Conservation (phyloP, 2,797 vertebrate species). For the Lateolabrax maculatus region DNA sequence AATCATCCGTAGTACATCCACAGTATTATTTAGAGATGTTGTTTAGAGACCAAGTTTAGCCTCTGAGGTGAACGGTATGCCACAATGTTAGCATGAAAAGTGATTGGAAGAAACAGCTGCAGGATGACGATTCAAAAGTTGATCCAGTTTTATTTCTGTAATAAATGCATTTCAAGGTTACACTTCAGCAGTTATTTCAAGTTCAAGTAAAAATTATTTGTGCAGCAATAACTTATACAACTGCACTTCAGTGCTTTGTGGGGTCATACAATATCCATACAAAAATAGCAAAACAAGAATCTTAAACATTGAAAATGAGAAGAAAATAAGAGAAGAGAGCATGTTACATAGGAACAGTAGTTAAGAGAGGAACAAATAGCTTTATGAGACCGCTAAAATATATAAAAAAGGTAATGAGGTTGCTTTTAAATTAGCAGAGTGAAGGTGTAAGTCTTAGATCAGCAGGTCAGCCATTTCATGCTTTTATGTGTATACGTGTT, state of each 20-base stretch:
- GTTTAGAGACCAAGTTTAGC: background rate
- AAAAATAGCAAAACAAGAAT: background rate
- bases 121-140: constrained; percentile 14
- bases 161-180: constrained; percentile 21
- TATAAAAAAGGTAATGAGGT: background rate
- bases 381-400: background rate
- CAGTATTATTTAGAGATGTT: background rate
- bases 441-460: background rate
- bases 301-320: background rate
- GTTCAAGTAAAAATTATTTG: constrained; percentile 9
- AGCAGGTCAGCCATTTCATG: background rate
- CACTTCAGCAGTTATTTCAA: constrained; percentile 6
- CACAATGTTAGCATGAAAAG: constrained; percentile 11
- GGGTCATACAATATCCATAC: background rate
- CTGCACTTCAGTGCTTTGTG: constrained; percentile 1
- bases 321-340: background rate
- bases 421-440: constrained; percentile 4
- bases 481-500: constrained; percentile 5
- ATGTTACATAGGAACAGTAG: background rate
- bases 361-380: background rate
- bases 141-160: constrained; percentile 17
- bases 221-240: background rate
- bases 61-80: background rate
- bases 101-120: constrained; percentile 9
- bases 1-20: too few relatives aligned